Percentiles rank a stretch among this genome's conserved stretches.
These are phyloP conservation scores for Drymodes brunneopygia DNA, from an alignment of 2,113 vertebrate species.

Conservation along the genomic window DNA sequence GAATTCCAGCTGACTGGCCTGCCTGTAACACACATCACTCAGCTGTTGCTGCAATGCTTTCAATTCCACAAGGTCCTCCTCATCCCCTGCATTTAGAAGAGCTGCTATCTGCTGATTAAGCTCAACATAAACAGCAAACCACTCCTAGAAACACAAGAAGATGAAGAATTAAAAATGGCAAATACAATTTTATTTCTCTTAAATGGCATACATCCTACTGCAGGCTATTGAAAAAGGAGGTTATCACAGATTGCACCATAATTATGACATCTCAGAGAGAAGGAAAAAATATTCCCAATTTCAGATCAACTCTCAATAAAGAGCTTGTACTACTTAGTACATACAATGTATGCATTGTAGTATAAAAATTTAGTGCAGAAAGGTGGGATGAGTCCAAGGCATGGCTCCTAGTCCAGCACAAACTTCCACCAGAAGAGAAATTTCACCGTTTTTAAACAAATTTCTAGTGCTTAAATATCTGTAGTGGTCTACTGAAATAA, in stretches of 20 bases:
- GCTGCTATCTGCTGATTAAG: constrained; percentile 98
- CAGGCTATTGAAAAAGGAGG: not conserved
- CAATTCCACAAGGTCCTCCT: constrained; percentile 91
- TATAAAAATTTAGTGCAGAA: not conserved
- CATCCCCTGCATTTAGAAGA: constrained; percentile 89
- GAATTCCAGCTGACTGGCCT: constrained; percentile 95
- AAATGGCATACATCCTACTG: not conserved
- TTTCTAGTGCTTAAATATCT: not conserved
- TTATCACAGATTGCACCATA: not conserved
- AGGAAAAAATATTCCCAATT: not conserved
- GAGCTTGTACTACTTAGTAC: not conserved
- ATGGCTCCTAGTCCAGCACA: not conserved
- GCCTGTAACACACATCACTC: constrained; percentile 97
- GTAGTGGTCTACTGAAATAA: not conserved
- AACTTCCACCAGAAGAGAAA: not conserved
- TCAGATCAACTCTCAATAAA: not conserved
- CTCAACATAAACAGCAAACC: constrained; percentile 98
- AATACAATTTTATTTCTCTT: not conserved
- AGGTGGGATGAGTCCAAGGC: not conserved
- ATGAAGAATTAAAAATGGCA: not conserved
- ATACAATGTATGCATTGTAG: not conserved
- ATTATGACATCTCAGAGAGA: not conserved
- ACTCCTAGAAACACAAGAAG: constrained; percentile 79
- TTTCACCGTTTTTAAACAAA: not conserved
- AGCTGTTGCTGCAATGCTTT: constrained; percentile 94